Conservation (phyloP, 37 sponge, comb jelly and placozoan genomes). For the Eunapius fragilis region DNA sequence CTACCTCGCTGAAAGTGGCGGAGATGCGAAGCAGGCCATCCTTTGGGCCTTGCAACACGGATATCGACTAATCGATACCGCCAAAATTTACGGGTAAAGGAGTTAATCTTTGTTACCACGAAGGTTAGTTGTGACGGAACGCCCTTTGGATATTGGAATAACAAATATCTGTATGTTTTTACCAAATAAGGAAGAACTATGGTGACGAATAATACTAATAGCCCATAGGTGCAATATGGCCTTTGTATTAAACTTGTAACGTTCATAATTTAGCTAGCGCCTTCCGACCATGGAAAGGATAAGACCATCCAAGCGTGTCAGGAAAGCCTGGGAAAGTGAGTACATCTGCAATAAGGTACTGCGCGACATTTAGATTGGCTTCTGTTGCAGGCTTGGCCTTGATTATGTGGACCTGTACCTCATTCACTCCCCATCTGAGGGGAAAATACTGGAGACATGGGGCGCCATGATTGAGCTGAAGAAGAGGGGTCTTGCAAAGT, state of each 20-base stretch:
- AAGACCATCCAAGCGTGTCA: conserved; percentile 34
- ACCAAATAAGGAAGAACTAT: too few species aligned
- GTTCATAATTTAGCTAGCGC: neutral
- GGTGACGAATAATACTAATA: too few species aligned
- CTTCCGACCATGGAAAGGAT: conserved; percentile 53
- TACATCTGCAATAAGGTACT: neutral
- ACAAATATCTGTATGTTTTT: too few species aligned
- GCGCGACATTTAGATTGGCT: too few species aligned
- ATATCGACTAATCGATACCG: conserved; percentile 81
- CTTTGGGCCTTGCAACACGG: conserved; percentile 57
- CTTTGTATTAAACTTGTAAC: too few species aligned
- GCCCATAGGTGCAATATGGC: too few species aligned
- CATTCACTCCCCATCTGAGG: conserved; percentile 76
- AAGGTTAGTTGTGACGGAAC: too few species aligned
- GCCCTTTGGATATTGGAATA: too few species aligned
- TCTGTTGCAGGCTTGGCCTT: conserved; percentile 48
- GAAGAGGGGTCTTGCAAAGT: conserved; percentile 56
- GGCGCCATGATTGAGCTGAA: conserved; percentile 69
- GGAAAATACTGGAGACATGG: conserved; percentile 80
- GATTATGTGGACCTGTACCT: conserved; percentile 75
- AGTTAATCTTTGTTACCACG: conserved; percentile 59
- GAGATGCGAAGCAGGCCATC: conserved; percentile 8
- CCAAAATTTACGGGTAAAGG: conserved; percentile 61
- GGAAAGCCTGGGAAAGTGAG: conserved; percentile 56
- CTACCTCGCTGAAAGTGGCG: neutral